Percentiles rank a stretch among this genome's conserved stretches.
phyloP scores from a whole-genome alignment of 2,797 vertebrate genomes.

The Tragelaphus eurycerus region DNA sequence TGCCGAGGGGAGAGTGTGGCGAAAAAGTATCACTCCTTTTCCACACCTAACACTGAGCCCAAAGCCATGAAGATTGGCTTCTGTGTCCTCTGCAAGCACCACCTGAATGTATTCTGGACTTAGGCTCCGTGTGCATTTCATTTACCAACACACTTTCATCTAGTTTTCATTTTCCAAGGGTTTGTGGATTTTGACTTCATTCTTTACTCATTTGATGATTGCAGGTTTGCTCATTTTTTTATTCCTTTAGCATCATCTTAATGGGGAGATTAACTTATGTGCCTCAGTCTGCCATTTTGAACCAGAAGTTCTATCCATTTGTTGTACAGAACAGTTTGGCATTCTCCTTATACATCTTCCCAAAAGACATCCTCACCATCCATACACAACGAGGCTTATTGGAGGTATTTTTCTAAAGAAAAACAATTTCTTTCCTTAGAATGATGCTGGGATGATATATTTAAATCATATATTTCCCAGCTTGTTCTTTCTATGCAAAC shows the following conservation, averaged over 20 bases:
- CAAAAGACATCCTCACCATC: neutral
- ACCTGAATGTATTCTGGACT: neutral
- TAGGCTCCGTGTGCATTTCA: neutral
- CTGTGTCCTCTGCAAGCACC: neutral
- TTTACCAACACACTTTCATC: neutral
- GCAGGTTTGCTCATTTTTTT: neutral
- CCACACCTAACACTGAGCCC: neutral
- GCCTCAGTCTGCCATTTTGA: neutral
- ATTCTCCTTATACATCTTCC: neutral
- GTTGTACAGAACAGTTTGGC: neutral
- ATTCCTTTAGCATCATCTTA: neutral
- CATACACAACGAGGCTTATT: neutral
- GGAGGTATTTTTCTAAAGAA: constrained; percentile 40
- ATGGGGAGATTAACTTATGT: neutral
- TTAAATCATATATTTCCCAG: constrained; percentile 19
- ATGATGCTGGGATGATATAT: neutral
- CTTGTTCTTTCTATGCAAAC: neutral
- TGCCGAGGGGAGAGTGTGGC: fast-evolving
- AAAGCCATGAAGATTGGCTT: neutral
- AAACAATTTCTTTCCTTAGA: neutral
- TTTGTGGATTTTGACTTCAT: neutral
- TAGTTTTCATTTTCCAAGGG: neutral
- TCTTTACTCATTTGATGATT: neutral
- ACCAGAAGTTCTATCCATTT: neutral
- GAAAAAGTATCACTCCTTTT: neutral